Evolutionary conservation across 2,888 invertebrate genomes (phyloP), one percentile per base, ranked within the genome.

Genomic region (Macropis europaea): DNA sequence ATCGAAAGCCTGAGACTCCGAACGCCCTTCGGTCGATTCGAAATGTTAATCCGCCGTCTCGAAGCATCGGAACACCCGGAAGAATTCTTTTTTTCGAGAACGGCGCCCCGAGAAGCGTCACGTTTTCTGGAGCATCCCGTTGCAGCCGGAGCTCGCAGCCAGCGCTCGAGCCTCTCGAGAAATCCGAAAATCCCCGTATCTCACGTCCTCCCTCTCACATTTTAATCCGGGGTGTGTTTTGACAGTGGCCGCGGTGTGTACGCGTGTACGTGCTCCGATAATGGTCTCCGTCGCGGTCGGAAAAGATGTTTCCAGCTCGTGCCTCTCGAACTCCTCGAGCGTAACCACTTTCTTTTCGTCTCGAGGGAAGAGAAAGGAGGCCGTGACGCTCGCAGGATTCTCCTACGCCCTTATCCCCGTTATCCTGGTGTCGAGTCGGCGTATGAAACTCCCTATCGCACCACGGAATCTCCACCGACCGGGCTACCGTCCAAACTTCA

Each of bases 371-470:
- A 71, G 71, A 73, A 81, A 73, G 74, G 53, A 45, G 50, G 36
- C 42, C 64, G 60, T 67, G 75, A 60, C 76, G 68, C 69, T 68
- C 59, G 54, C 56, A 64, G 68, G 73, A 77, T 76, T 64, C 73
- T 28, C 54, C 67, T 52, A 48, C 72, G 69, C 66, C 68, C 73
- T 81, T 76, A 74, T 79, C 78, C 81, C 43, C 47, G 50, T 79
- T 79, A 75, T 77, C 72, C 64, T 43, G 34, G 32, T 57, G 66
- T 60, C 60, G 66, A 77, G 63, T 74, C 68, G 77, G 64, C 77
- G 72, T 72, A 81, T 76, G 83, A 82, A 83, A 83, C 77, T 80
- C 63, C 52, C 66, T 76, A 82, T 83, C 82, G 72, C 73, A 48
- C 32, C 63, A 56, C 67, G 66, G 56, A 80, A 82, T 83, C 81